phyloP scores from a whole-genome alignment of 2,113 vertebrate species.

The Cinclus cinclus region DNA sequence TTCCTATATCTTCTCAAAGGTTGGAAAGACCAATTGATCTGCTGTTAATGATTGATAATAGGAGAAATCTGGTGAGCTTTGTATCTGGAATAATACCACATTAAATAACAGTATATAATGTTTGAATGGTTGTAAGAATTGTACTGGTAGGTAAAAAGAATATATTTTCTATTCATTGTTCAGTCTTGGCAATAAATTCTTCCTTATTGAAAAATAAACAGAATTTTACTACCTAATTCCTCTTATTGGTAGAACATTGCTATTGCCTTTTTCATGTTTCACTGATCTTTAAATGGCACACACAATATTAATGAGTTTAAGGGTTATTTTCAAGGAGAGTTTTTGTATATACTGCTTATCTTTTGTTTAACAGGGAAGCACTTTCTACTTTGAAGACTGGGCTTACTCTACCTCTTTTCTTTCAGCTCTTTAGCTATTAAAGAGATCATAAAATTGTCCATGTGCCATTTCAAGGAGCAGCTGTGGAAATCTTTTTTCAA shows the following conservation, averaged over 20 bases:
- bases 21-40: neutral
- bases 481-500: neutral
- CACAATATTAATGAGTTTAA: neutral
- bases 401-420: neutral
- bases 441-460: neutral
- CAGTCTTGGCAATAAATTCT: neutral
- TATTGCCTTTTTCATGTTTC: neutral
- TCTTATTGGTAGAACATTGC: neutral
- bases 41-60: neutral
- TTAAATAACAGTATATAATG: neutral
- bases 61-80: neutral
- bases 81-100: neutral
- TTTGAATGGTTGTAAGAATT: neutral
- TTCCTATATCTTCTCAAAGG: neutral
- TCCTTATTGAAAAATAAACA: constrained; percentile 11
- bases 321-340: constrained; percentile 19
- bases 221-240: neutral
- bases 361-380: neutral
- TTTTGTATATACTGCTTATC: neutral
- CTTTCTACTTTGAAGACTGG: neutral
- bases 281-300: neutral
- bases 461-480: neutral
- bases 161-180: neutral
- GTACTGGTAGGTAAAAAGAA: neutral
- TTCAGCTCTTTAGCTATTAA: neutral